These are phyloP conservation scores for Drosophila triauraria DNA, from an alignment of 1,140 invertebrate genomes.

Conservation along the genomic window DNA sequence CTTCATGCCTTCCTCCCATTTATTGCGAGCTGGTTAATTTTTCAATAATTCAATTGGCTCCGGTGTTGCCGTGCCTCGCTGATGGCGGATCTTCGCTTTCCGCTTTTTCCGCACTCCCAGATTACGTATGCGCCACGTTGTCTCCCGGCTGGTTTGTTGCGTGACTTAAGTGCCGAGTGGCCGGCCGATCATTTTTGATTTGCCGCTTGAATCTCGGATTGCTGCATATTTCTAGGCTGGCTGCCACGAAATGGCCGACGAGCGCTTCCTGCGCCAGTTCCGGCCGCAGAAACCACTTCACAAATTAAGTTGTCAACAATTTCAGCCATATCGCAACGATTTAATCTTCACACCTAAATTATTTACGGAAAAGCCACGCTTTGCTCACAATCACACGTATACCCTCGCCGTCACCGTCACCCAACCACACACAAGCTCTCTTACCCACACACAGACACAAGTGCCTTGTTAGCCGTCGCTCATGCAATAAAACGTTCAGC, in stretches of 20 bases:
- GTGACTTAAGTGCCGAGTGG: constrained; percentile 46
- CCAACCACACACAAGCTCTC: constrained; percentile 7
- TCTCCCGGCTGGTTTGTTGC: constrained; percentile 38
- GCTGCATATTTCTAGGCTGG: constrained; percentile 35
- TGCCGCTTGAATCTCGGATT: constrained; percentile 63
- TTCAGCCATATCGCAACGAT: constrained; percentile 76
- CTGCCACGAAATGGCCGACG: constrained; percentile 11
- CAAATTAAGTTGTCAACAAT: constrained; percentile 84
- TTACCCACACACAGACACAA: constrained; percentile 29
- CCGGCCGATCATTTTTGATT: constrained; percentile 60
- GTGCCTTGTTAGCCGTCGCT: constrained; percentile 62
- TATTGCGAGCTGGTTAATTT: constrained; percentile 66
- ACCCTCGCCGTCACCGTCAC: background rate
- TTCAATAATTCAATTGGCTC: constrained; percentile 78
- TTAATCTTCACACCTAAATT: constrained; percentile 83
- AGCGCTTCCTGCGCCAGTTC: constrained; percentile 52
- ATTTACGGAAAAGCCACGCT: constrained; percentile 66
- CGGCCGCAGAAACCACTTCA: constrained; percentile 71
- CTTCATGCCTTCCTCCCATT: constrained; percentile 31
- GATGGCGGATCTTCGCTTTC: background rate
- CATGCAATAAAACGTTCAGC: constrained; percentile 79
- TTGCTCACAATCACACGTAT: constrained; percentile 21
- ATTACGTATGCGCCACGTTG: constrained; percentile 62
- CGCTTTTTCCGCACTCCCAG: constrained; percentile 22
- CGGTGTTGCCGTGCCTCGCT: background rate